Base-by-base conservation (phyloP, 2,888 invertebrate species). In the Melanotus villosus region DNA sequence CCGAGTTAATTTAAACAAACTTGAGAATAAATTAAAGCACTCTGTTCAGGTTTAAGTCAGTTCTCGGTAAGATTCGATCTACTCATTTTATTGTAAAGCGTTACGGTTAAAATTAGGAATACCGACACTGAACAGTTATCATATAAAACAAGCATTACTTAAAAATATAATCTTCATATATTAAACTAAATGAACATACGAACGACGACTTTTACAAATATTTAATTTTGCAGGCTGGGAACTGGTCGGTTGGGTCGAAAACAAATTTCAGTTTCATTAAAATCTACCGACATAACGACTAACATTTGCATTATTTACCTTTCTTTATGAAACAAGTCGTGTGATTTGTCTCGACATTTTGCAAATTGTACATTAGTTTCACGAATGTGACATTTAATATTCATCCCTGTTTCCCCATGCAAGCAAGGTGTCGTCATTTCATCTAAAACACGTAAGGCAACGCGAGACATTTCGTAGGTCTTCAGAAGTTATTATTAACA, bases 301-400 rank as follows among this genome's bases (percentile, higher is more conserved):
- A 68, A 47, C 56, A 52, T 52, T 68, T 64, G 38, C 63, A 64
- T 68, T 68, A 68, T 68, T 68, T 68, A 58, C 52, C 26, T 68
- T 58, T 64, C 63, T 68, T 68, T 68, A 68, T 68, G 57, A 62
- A 63, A 47, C 68, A 50, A 64, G 68, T 43, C 47, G 21, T 32
- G 52, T 52, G 52, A 52, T 52, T 52, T 52, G 52, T 52, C 52
- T 52, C 32, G 52, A 52, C 52, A 52, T 52, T 32, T 30, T 32
- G 23, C 58, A 65, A 65, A 57, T 65, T 65, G 18, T 63, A 30
- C 63, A 21, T 63, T 63, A 63, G 50, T 38, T 63, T 63, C 23
- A 7, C 18, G 14, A n/a, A 2, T 12, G 16, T 7, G n/a, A 41
- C 14, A 36, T 52, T 63, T 63, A 63, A 63, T 63, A 63, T 63